These are phyloP conservation scores for Phalacrocorax aristotelis DNA, from an alignment of 2,113 vertebrate genomes.

Conservation along the genomic window DNA sequence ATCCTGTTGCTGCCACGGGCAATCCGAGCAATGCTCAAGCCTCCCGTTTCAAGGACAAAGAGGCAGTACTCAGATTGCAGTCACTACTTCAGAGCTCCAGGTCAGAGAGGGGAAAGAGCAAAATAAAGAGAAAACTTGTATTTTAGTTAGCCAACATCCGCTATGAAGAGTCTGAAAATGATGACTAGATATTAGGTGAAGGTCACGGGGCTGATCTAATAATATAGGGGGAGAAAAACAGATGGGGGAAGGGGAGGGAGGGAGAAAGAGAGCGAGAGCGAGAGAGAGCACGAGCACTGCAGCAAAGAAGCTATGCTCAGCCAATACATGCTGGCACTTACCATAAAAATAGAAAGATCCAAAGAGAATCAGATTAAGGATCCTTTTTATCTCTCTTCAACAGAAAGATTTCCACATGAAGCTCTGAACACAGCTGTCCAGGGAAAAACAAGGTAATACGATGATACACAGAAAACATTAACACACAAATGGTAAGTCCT, in stretches of 20 bases:
- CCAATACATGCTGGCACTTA: conserved; percentile 82
- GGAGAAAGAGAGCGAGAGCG: neutral
- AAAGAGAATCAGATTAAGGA: conserved; percentile 70
- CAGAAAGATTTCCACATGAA: conserved; percentile 59
- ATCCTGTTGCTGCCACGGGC: conserved; percentile 31
- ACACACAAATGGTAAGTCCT: conserved; percentile 13
- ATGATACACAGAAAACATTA: conserved; percentile 5
- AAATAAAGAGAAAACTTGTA: conserved; percentile 37
- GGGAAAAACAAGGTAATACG: conserved; percentile 47
- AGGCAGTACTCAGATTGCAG: conserved; percentile 54
- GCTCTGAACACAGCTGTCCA: conserved; percentile 46
- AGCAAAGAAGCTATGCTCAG: conserved; percentile 70
- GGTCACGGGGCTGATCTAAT: conserved; percentile 71
- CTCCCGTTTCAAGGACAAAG: conserved; percentile 78
- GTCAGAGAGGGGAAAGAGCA: neutral
- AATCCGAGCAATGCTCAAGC: neutral
- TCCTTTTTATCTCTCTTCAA: conserved; percentile 59
- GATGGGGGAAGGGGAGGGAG: neutral
- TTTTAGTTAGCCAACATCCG: neutral
- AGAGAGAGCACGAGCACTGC: conserved; percentile 74
- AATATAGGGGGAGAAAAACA: conserved; percentile 39
- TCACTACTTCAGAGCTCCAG: neutral
- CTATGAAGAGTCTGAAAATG: neutral
- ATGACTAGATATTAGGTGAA: conserved; percentile 60
- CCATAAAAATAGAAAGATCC: conserved; percentile 83